Conservation (phyloP, 2,888 invertebrate genomes). For the Campopleginae sp. region DNA sequence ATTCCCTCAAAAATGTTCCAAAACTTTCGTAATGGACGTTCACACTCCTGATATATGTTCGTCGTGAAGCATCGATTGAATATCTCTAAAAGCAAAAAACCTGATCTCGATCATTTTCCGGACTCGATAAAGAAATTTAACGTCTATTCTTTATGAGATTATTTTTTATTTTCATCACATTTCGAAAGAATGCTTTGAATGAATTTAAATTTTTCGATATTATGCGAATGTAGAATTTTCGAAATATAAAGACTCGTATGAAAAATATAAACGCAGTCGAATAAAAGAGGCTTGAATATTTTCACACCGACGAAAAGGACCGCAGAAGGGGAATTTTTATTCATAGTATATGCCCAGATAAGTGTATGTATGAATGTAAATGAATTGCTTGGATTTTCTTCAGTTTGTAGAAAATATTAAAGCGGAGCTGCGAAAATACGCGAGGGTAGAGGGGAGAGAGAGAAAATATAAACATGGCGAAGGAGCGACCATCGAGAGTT, state of each 20-base stretch:
- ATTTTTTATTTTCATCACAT: too few relatives aligned
- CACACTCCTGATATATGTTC: too few relatives aligned
- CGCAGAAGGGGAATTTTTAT: not conserved
- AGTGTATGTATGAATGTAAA: not conserved
- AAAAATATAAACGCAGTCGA: too few relatives aligned
- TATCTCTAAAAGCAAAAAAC: too few relatives aligned
- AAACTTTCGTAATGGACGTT: too few relatives aligned
- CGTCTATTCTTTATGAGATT: too few relatives aligned
- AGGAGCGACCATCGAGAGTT: conserved; percentile 57
- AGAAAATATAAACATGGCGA: conserved; percentile 58
- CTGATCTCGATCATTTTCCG: too few relatives aligned
- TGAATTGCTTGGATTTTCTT: conserved; percentile 24
- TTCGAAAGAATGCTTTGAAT: not conserved
- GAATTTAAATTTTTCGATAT: not conserved
- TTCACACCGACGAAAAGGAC: not conserved
- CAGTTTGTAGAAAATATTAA: conserved; percentile 43
- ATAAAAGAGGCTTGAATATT: not conserved
- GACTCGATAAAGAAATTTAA: too few relatives aligned
- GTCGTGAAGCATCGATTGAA: too few relatives aligned
- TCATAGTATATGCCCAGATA: not conserved
- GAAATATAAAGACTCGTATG: not conserved
- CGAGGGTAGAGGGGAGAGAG: conserved; percentile 5
- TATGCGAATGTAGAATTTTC: not conserved
- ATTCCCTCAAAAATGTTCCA: not conserved
- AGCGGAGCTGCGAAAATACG: conserved; percentile 24